These are phyloP conservation scores for Ondatra zibethicus DNA, from an alignment of 2,113 vertebrate species.

Conservation along the genomic window DNA sequence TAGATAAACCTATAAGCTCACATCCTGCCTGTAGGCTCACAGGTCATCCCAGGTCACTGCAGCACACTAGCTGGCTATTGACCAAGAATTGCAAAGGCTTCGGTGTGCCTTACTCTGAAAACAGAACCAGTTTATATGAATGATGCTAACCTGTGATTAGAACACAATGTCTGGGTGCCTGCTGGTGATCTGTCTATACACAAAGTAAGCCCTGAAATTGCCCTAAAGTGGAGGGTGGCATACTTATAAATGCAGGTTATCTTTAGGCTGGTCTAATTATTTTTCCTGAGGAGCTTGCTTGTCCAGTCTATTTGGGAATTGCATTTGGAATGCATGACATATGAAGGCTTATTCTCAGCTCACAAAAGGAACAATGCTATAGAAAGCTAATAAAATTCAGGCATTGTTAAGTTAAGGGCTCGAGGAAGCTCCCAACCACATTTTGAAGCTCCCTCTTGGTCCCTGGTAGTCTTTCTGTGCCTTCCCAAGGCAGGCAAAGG, in stretches of 20 bases:
- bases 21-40: not conserved
- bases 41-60: not conserved
- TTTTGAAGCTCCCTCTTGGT: not conserved
- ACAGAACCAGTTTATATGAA: conserved; percentile 6
- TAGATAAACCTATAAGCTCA: not conserved
- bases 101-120: not conserved
- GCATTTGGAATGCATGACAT: not conserved
- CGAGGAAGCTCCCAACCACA: not conserved
- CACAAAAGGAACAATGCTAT: not conserved
- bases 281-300: conserved; percentile 21
- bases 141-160: not conserved
- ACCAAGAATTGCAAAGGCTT: not conserved
- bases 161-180: not conserved
- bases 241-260: conserved; percentile 17
- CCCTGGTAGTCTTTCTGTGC: not conserved
- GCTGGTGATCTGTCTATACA: not conserved
- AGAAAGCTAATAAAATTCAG: not conserved
- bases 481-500: not conserved
- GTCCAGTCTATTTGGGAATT: not conserved
- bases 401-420: conserved; percentile 21
- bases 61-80: not conserved
- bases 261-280: not conserved
- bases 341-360: not conserved
- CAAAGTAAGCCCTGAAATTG: not conserved
- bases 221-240: not conserved